These are phyloP conservation scores for Caenorhabditis briggsae DNA, from an alignment of 1,140 invertebrate genomes.

Conservation along the genomic window DNA sequence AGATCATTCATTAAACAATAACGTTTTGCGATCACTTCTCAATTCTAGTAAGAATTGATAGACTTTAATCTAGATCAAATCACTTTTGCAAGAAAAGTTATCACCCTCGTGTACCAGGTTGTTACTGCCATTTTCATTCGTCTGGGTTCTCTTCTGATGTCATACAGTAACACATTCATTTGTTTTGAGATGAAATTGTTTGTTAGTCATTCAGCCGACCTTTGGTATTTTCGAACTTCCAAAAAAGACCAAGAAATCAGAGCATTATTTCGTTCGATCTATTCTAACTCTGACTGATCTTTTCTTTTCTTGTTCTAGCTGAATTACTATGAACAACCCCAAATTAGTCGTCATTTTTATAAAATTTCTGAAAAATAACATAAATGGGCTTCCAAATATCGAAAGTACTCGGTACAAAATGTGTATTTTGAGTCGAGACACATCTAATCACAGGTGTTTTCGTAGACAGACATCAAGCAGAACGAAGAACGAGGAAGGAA, in stretches of 20 bases:
- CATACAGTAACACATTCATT: too few relatives aligned
- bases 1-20: not conserved
- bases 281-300: not conserved
- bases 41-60: too few relatives aligned
- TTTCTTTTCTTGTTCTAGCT: not conserved
- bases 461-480: conserved; percentile 35
- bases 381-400: too few relatives aligned
- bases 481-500: conserved; percentile 4
- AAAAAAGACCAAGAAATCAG: not conserved
- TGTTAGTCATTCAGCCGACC: not conserved
- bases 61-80: too few relatives aligned
- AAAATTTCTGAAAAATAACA: not conserved
- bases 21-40: not conserved
- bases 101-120: too few relatives aligned
- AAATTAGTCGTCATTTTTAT: conserved; percentile 1
- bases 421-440: conserved; percentile 39
- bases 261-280: not conserved
- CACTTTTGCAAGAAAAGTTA: too few relatives aligned
- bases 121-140: too few relatives aligned
- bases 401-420: conserved; percentile 27
- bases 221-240: not conserved
- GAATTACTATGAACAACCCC: not conserved
- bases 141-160: too few relatives aligned
- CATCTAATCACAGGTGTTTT: conserved; percentile 47
- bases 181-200: too few relatives aligned